phyloP scores from a whole-genome alignment of 1,140 invertebrate species.

The Drosophila persimilis region DNA sequence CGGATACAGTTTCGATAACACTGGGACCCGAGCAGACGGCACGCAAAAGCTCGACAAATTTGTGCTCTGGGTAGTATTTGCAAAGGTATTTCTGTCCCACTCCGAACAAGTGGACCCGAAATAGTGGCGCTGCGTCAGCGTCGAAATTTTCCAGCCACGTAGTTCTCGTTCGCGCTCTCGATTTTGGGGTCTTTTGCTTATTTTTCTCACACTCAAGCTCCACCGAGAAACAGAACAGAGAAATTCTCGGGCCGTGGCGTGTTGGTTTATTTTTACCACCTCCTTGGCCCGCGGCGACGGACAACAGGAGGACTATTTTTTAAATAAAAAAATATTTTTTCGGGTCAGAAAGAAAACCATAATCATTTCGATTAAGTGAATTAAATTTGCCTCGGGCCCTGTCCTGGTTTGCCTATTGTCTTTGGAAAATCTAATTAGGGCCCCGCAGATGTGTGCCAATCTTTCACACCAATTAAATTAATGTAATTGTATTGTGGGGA shows the following conservation, averaged over 20 bases:
- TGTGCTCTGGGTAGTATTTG: conserved; percentile 56
- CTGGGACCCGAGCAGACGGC: conserved; percentile 10
- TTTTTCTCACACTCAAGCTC: conserved; percentile 45
- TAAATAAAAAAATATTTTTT: conserved; percentile 67
- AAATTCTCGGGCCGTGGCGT: conserved; percentile 58
- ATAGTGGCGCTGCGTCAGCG: conserved; percentile 62
- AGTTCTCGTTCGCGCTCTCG: no score
- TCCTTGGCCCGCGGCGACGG: conserved; percentile 42
- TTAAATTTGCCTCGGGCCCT: conserved; percentile 63
- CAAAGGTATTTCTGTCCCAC: conserved; percentile 45
- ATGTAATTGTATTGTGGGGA: conserved; percentile 43
- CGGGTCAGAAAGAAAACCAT: conserved; percentile 24
- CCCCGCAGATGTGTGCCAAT: conserved; percentile 38
- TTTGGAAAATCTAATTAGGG: conserved; percentile 58
- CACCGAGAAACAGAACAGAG: conserved; percentile 10
- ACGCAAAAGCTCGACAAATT: conserved; percentile 51
- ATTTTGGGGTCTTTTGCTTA: not conserved
- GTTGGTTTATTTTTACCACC: conserved; percentile 68
- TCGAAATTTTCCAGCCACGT: conserved; percentile 65
- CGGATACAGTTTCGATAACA: conserved; percentile 75
- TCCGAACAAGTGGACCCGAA: conserved; percentile 65
- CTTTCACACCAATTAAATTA: conserved; percentile 64
- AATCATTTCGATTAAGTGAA: conserved; percentile 61
- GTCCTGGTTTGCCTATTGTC: conserved; percentile 32
- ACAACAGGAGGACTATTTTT: conserved; percentile 29